These are phyloP conservation scores for Microtus oregoni DNA, from an alignment of 2,113 vertebrate genomes.

Conservation along the genomic window DNA sequence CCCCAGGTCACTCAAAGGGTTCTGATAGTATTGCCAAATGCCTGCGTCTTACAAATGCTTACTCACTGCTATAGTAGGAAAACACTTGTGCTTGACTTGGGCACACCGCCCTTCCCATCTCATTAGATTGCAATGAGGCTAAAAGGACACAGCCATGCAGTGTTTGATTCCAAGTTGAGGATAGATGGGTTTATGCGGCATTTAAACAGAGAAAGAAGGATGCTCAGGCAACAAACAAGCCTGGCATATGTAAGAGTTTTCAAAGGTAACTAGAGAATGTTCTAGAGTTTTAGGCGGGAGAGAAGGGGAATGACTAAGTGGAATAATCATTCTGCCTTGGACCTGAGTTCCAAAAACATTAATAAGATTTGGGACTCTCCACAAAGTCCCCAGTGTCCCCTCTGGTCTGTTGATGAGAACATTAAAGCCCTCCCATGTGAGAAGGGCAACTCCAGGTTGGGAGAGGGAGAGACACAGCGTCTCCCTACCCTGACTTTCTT, in stretches of 20 bases:
- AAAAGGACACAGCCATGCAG: background rate
- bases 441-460: accelerated
- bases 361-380: background rate
- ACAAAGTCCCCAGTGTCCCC: accelerated
- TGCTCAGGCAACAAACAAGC: background rate
- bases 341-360: background rate
- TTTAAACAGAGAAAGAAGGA: background rate
- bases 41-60: accelerated
- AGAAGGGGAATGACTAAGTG: accelerated
- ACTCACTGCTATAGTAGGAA: background rate
- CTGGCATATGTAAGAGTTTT: background rate
- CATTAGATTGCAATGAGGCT: background rate
- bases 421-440: accelerated
- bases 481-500: background rate
- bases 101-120: no score
- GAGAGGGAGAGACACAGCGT: accelerated
- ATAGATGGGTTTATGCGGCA: background rate
- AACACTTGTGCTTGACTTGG: no score
- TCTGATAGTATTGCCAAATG: background rate
- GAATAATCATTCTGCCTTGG: background rate
- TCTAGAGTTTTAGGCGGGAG: background rate
- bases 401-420: background rate
- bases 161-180: background rate
- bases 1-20: background rate
- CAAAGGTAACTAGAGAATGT: background rate